phyloP scores from a whole-genome alignment of 2,113 vertebrate species.

The Cettia cetti region DNA sequence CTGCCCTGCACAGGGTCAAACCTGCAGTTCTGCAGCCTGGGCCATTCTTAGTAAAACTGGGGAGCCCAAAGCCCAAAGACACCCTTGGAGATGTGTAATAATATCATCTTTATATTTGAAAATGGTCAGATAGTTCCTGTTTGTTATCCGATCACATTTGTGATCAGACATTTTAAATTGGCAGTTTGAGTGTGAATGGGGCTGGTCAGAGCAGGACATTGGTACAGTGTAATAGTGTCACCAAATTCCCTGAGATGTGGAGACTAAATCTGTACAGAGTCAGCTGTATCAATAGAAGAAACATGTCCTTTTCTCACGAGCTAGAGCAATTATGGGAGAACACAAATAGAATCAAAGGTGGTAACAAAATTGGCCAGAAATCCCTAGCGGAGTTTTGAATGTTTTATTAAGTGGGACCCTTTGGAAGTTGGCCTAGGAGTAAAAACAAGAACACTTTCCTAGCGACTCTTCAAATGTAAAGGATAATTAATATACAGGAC shows the following conservation, averaged over 20 bases:
- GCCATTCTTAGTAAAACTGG: neutral
- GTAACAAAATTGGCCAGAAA: conserved; percentile 21
- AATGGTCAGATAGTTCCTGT: neutral
- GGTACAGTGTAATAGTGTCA: neutral
- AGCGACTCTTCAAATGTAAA: neutral
- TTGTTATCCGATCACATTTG: neutral
- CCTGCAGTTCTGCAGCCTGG: neutral
- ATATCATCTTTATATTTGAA: neutral
- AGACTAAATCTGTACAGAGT: neutral
- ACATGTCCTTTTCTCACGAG: neutral
- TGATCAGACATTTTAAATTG: neutral
- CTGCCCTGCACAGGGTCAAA: neutral
- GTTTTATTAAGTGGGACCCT: conserved; percentile 33
- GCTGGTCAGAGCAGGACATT: neutral
- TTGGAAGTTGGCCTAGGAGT: conserved; percentile 26
- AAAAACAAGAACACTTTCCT: conserved; percentile 11
- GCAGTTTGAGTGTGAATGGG: neutral
- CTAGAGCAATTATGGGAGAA: neutral
- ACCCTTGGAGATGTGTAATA: neutral
- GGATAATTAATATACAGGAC: conserved; percentile 62
- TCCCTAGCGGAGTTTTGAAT: conserved; percentile 6
- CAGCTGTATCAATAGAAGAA: neutral
- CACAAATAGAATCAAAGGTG: neutral
- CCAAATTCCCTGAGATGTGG: neutral
- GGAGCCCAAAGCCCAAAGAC: neutral